Evolutionary conservation across 2,888 invertebrate species (phyloP).

Genomic region (Hartigia nigra): DNA sequence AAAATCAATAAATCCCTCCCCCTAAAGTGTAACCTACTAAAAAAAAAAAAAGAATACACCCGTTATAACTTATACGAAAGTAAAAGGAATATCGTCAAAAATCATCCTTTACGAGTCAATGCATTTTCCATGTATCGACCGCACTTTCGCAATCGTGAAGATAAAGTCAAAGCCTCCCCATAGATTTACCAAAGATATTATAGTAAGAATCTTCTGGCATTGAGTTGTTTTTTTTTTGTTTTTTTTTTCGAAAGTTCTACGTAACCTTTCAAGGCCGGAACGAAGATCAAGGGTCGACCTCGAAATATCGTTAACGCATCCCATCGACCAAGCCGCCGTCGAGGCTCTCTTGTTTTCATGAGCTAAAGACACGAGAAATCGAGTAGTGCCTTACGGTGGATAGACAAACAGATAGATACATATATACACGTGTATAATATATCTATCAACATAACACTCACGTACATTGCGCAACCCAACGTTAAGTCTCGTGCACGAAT

Average conservation of each 20-base stretch:
- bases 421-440: neutral
- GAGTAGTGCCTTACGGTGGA: neutral
- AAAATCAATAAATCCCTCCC: neutral
- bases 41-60: neutral
- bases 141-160: too few species aligned
- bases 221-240: neutral
- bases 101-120: too few species aligned
- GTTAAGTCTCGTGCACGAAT: neutral
- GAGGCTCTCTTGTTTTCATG: neutral
- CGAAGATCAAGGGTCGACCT: neutral
- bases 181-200: neutral
- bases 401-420: too few species aligned
- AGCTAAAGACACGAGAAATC: neutral
- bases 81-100: too few species aligned
- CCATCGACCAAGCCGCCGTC: neutral
- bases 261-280: neutral
- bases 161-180: too few species aligned
- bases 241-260: too few species aligned
- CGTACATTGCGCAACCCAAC: neutral
- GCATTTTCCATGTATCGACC: too few species aligned
- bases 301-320: neutral
- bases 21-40: neutral
- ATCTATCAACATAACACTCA: too few species aligned
- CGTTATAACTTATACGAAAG: neutral
- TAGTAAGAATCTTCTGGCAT: neutral